These are phyloP conservation scores for Psittacula echo DNA, from an alignment of 2,797 vertebrate genomes.

Conservation along the genomic window DNA sequence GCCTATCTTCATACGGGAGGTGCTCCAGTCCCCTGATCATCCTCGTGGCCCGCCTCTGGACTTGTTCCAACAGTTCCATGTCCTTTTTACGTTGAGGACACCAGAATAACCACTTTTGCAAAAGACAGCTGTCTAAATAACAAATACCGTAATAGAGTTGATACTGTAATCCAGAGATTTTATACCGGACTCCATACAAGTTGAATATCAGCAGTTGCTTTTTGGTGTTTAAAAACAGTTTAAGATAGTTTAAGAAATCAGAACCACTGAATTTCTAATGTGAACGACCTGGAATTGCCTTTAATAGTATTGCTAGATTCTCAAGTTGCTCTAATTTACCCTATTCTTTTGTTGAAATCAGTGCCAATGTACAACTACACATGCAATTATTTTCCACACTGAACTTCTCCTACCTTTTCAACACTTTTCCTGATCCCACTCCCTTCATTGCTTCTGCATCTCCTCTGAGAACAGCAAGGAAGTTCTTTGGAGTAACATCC, in stretches of 20 bases:
- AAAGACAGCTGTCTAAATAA: background rate
- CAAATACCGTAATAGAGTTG: background rate
- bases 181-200: background rate
- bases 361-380: background rate
- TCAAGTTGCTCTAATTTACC: background rate
- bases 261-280: background rate
- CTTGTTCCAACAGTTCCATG: too few relatives aligned
- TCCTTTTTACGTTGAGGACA: too few relatives aligned
- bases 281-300: background rate
- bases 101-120: background rate
- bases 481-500: slow-evolving; percentile 91
- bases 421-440: slow-evolving; percentile 90
- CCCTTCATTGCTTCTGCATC: slow-evolving; percentile 83
- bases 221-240: background rate
- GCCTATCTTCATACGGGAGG: too few relatives aligned
- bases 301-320: background rate
- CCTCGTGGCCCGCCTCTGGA: too few relatives aligned
- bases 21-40: too few relatives aligned
- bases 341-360: background rate
- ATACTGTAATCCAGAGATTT: background rate
- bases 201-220: background rate
- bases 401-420: slow-evolving; percentile 84
- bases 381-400: background rate
- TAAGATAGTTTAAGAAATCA: background rate
- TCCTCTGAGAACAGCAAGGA: slow-evolving; percentile 92